Conservation (phyloP, 53 echinoderm and acorn worm genomes). For the Temnopleurus reevesii region DNA sequence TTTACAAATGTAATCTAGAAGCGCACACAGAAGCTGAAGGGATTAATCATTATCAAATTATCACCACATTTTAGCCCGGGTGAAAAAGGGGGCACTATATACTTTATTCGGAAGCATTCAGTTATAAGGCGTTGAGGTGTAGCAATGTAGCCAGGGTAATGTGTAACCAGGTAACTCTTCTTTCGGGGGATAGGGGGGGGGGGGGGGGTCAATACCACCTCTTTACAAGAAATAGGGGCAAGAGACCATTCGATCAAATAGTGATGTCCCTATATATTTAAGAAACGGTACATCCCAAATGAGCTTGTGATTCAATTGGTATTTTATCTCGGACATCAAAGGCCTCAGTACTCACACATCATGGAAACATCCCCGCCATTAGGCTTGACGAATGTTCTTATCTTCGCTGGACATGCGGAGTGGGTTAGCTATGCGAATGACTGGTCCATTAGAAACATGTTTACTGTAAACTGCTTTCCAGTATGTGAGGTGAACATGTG, state of each 20-base stretch:
- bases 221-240: no score
- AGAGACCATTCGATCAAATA: no score
- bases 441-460: neutral
- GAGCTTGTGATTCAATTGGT: no score
- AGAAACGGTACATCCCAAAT: no score
- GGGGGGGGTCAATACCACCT: no score
- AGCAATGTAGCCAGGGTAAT: no score
- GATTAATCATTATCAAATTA: conserved; percentile 6
- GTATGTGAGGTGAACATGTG: no score
- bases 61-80: neutral
- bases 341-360: neutral
- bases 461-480: neutral
- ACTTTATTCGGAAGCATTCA: neutral
- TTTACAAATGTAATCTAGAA: neutral
- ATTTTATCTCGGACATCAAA: neutral
- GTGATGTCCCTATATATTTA: no score
- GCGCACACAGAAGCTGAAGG: neutral
- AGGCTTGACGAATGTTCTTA: conserved; percentile 9
- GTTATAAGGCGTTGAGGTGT: no score
- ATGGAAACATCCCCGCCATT: neutral
- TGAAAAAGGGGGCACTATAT: neutral
- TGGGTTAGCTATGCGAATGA: neutral
- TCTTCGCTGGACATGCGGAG: neutral
- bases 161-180: no score
- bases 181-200: neutral